Evolutionary conservation across 2,113 vertebrate genomes (phyloP).

Genomic region (Leptodactylus fuscus): DNA sequence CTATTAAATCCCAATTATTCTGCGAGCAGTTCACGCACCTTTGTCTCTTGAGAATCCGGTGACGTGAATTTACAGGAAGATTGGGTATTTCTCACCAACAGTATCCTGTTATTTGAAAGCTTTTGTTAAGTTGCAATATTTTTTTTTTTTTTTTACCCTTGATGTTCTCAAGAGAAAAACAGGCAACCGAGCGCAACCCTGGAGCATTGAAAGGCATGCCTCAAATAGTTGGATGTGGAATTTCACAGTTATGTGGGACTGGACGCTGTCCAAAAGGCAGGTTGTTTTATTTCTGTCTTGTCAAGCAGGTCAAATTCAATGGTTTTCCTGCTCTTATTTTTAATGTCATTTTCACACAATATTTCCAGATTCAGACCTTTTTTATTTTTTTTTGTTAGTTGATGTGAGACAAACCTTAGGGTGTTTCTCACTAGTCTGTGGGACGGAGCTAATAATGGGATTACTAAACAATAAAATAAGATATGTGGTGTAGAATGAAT

Average conservation of each 20-base stretch:
- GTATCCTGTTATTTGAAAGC: slow-evolving; percentile 96
- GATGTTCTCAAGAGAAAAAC: slow-evolving; percentile 90
- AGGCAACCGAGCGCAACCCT: slow-evolving; percentile 72
- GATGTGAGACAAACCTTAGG: neutral
- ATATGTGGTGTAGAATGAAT: too few species aligned
- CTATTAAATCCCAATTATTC: slow-evolving; percentile 96
- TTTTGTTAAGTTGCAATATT: slow-evolving; percentile 89
- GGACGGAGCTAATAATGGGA: too few species aligned
- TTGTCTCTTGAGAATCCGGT: slow-evolving; percentile 90
- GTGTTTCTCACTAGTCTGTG: neutral
- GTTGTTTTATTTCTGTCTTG: slow-evolving; percentile 63
- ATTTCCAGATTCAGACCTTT: neutral
- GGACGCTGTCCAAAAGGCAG: slow-evolving; percentile 61
- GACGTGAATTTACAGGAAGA: slow-evolving; percentile 97
- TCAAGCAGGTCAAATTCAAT: slow-evolving; percentile 48
- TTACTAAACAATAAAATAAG: too few species aligned
- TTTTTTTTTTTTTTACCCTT: slow-evolving; percentile 72
- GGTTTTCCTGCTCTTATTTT: slow-evolving; percentile 24
- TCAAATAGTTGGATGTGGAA: slow-evolving; percentile 62
- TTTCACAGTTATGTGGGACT: slow-evolving; percentile 61
- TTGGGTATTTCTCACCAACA: slow-evolving; percentile 98
- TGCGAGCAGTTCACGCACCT: slow-evolving; percentile 90
- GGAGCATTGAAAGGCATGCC: slow-evolving; percentile 60
- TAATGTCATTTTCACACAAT: slow-evolving; percentile 30
- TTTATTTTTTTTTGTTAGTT: neutral